Percentiles rank a stretch among this genome's conserved stretches.
phyloP scores from a whole-genome alignment of 2,888 invertebrate species.

The Anodontia alba region DNA sequence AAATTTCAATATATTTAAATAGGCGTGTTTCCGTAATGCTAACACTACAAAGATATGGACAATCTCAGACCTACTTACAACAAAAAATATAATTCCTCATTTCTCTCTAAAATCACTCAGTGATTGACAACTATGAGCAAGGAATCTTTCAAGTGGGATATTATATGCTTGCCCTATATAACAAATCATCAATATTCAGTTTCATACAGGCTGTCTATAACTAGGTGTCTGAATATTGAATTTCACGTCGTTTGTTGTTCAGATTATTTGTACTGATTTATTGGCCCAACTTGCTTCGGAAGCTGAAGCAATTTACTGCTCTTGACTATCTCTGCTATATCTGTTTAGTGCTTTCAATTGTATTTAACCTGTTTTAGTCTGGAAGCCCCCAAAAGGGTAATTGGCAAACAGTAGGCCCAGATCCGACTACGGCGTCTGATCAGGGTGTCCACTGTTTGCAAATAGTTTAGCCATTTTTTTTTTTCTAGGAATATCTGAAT shows the following conservation, averaged over 20 bases:
- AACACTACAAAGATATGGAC: too few relatives aligned
- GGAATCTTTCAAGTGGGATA: constrained; percentile 9
- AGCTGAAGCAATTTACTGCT: constrained; percentile 6
- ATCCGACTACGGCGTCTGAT: too few relatives aligned
- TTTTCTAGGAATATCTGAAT: too few relatives aligned
- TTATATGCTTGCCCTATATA: constrained; percentile 18
- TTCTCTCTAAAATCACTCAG: neutral
- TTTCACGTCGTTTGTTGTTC: constrained; percentile 15
- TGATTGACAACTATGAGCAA: constrained; percentile 9
- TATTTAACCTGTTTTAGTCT: too few relatives aligned
- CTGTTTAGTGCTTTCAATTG: constrained; percentile 2
- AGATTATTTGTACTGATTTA: constrained; percentile 6
- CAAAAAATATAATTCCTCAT: neutral
- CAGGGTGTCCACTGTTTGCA: too few relatives aligned
- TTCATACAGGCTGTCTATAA: constrained; percentile 10
- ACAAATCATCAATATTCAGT: constrained; percentile 18
- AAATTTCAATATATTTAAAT: too few relatives aligned
- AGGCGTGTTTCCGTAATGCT: too few relatives aligned
- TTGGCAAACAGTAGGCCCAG: too few relatives aligned
- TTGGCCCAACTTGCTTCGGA: constrained; percentile 10
- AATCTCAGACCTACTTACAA: neutral
- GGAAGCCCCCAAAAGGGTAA: too few relatives aligned
- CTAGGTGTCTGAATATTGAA: constrained; percentile 17
- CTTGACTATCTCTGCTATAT: neutral
- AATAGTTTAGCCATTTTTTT: too few relatives aligned